Conservation (phyloP, 2,888 invertebrate species). For the Lamproptera curius region DNA sequence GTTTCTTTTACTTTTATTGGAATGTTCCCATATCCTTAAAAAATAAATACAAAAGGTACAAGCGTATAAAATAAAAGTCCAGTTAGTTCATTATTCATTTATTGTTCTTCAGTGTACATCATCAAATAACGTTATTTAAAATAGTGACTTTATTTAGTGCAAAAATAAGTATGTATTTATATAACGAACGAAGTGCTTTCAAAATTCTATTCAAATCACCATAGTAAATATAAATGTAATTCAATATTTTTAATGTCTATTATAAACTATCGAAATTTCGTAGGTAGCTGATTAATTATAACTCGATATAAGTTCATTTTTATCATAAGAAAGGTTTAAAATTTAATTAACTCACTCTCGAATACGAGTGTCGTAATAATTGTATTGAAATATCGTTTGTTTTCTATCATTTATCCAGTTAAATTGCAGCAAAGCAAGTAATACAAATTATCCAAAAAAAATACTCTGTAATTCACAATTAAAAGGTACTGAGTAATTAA, state of each 20-base stretch:
- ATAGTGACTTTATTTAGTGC: constrained; percentile 72
- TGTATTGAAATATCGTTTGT: constrained; percentile 23
- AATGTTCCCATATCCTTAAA: too few relatives aligned
- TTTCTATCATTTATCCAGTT: too few relatives aligned
- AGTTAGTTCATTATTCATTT: constrained; percentile 52
- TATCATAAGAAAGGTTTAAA: constrained; percentile 14
- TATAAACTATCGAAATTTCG: constrained; percentile 4
- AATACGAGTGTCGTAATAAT: constrained; percentile 10
- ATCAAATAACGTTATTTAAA: constrained; percentile 66
- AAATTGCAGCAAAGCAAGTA: too few relatives aligned
- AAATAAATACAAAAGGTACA: too few relatives aligned
- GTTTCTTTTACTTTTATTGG: too few relatives aligned
- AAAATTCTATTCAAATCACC: constrained; percentile 23
- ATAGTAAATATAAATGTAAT: constrained; percentile 16
- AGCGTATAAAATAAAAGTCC: constrained; percentile 40
- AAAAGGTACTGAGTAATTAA: too few relatives aligned
- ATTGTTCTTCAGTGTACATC: constrained; percentile 67
- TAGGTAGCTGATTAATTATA: not conserved
- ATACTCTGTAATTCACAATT: too few relatives aligned
- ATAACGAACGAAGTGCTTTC: constrained; percentile 64
- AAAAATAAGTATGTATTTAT: constrained; percentile 66
- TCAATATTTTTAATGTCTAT: constrained; percentile 11
- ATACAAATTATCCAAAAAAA: too few relatives aligned
- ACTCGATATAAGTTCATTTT: constrained; percentile 9
- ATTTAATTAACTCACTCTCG: not conserved